phyloP scores from a whole-genome alignment of 2,113 vertebrate genomes.

The Rhizomys pruinosus region DNA sequence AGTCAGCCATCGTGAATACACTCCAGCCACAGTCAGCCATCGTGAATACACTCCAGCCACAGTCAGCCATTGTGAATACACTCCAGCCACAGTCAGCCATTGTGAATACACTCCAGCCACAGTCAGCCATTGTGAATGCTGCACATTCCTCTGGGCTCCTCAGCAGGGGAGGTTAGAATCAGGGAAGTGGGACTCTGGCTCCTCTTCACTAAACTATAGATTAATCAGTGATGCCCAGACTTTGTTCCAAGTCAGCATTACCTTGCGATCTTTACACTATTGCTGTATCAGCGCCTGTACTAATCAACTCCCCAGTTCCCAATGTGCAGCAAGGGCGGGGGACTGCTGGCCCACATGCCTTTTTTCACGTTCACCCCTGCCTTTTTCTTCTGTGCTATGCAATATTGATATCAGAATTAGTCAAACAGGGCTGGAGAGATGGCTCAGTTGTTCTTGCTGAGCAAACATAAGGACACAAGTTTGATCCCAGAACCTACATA shows the following conservation, averaged over 20 bases:
- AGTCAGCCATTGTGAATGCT: fast-evolving
- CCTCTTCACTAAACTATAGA: background rate
- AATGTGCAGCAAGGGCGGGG: background rate
- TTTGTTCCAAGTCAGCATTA: background rate
- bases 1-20: background rate
- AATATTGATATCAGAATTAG: background rate
- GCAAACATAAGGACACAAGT: background rate
- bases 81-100: background rate
- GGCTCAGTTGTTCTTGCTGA: background rate
- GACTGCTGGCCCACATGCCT: fast-evolving
- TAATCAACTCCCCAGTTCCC: background rate
- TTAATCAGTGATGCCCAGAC: background rate
- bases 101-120: too few relatives aligned
- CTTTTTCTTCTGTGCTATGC: background rate
- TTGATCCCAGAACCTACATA: background rate
- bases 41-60: background rate
- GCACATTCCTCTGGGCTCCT: background rate
- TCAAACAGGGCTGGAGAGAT: background rate
- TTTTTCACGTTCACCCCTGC: background rate
- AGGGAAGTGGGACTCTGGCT: background rate
- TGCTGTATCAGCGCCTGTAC: background rate
- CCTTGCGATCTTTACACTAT: background rate
- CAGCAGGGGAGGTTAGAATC: background rate
- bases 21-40: background rate
- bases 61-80: background rate